Base-by-base conservation (phyloP, 2,888 invertebrate species). In the Spilosoma lubricipeda region DNA sequence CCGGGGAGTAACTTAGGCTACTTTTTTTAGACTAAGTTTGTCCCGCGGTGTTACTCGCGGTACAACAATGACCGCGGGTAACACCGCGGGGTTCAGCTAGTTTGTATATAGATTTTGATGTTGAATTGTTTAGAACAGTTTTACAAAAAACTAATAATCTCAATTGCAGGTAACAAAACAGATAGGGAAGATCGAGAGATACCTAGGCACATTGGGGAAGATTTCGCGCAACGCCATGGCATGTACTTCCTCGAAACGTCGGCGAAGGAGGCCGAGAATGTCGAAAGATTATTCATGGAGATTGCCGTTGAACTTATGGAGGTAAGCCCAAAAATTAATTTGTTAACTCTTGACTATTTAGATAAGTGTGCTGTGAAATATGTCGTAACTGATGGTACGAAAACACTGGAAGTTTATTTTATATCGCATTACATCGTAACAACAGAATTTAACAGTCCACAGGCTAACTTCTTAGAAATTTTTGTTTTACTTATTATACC, bases 201-300 rank as follows among this genome's bases (percentile, higher is more conserved):
- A 88, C 99, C 99, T 1, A 97, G 98, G 45, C 98, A 98, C 89
- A 98, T 99, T 68, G 99, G 99, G 1, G 98, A 98, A 93, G 98
- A 99, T 91, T 99, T 99, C 96, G 98, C 99, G 33, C 98, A 98
- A 89, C 97, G 98, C 84, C 98, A 99, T 90, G 98, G 98, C 87
- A 99, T 99, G 99, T 99, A 99, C 93, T 99, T 99, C 95, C 96
- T 99, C 84, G 99, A 99, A 96, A 99, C 99, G 0, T 99, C 99
- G 0, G 99, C 99, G 0, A 99, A 99, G 92, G 99, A 99, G 94
- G 98, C 99, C 3, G 99, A 99, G 88, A 99, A 99, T 95, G 99
- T 99, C 7, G 99, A 99, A 92, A 97, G 98, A 90, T 96, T 99
- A 77, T 99, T 99, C 92, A 98, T 99, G 97, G 99, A 99, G 95